These are phyloP conservation scores for Cheilosia scutellata DNA, from an alignment of 2,888 invertebrate species.

Conservation along the genomic window DNA sequence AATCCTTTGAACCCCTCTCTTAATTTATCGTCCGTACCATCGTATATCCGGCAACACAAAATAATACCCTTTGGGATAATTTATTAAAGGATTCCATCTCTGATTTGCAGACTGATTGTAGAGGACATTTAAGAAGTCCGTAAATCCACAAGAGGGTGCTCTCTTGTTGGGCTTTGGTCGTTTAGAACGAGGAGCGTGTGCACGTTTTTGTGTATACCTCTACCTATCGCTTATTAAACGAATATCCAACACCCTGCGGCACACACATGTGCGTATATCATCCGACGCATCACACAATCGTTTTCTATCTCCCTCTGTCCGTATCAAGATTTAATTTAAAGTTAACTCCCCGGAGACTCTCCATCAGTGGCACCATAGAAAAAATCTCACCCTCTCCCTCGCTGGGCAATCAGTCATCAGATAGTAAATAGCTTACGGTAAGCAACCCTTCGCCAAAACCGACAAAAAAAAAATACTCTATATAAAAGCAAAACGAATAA, in stretches of 20 bases:
- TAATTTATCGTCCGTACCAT: slow-evolving; percentile 46
- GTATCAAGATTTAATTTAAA: slow-evolving; percentile 75
- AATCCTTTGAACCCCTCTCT: slow-evolving; percentile 29
- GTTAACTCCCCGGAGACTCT: slow-evolving; percentile 62
- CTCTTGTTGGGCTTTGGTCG: slow-evolving; percentile 42
- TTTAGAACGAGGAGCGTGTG: slow-evolving; percentile 24
- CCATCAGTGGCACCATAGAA: slow-evolving; percentile 1
- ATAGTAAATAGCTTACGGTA: slow-evolving; percentile 55
- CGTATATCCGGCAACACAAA: slow-evolving; percentile 30
- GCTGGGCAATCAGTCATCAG: slow-evolving; percentile 66
- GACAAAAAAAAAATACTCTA: not conserved
- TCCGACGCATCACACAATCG: not conserved
- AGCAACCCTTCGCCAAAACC: slow-evolving; percentile 44
- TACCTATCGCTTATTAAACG: slow-evolving; percentile 65
- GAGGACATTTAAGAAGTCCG: slow-evolving; percentile 49
- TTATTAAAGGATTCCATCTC: slow-evolving; percentile 71
- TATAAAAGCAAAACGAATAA: slow-evolving; percentile 9
- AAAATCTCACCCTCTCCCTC: slow-evolving; percentile 21
- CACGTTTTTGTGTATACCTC: slow-evolving; percentile 18
- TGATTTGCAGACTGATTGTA: slow-evolving; percentile 55
- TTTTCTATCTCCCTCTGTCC: slow-evolving; percentile 16
- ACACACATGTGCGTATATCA: slow-evolving; percentile 58
- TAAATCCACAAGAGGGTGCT: slow-evolving; percentile 30
- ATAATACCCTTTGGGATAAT: slow-evolving; percentile 57
- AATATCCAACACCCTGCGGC: slow-evolving; percentile 67